Evolutionary conservation across 1,140 invertebrate species (phyloP).

Genomic region (Cardiocondyla obscurior): DNA sequence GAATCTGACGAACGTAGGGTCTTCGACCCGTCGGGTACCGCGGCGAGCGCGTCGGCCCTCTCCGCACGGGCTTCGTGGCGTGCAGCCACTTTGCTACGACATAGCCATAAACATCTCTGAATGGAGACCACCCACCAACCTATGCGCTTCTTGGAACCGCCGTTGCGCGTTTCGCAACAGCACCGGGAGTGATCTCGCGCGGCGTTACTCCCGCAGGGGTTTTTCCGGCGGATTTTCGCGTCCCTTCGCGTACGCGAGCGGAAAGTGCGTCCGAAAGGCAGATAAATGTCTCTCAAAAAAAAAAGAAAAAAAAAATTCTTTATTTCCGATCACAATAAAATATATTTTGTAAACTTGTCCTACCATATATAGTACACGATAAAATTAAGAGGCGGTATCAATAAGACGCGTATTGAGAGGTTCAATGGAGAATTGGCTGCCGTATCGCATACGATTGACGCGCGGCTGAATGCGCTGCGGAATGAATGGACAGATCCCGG

Average conservation of each 20-base stretch:
- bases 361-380: background rate
- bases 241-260: background rate
- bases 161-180: conserved; percentile 71
- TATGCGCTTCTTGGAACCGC: conserved; percentile 70
- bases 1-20: conserved; percentile 69
- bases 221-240: conserved; percentile 6
- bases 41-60: conserved; percentile 39
- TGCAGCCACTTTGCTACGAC: conserved; percentile 75
- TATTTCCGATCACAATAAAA: background rate
- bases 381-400: background rate
- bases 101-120: conserved; percentile 78
- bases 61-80: conserved; percentile 63
- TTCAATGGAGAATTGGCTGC: conserved; percentile 37
- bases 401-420: conserved; percentile 10
- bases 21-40: conserved; percentile 66
- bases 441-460: conserved; percentile 53
- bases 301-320: too few species aligned
- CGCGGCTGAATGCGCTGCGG: conserved; percentile 48
- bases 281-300: too few species aligned
- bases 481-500: conserved; percentile 43
- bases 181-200: conserved; percentile 48
- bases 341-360: background rate
- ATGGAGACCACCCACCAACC: conserved; percentile 76
- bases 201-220: background rate
- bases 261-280: too few species aligned